Base-by-base conservation (phyloP, 2,888 invertebrate genomes). In the Yponomeuta malinellus region DNA sequence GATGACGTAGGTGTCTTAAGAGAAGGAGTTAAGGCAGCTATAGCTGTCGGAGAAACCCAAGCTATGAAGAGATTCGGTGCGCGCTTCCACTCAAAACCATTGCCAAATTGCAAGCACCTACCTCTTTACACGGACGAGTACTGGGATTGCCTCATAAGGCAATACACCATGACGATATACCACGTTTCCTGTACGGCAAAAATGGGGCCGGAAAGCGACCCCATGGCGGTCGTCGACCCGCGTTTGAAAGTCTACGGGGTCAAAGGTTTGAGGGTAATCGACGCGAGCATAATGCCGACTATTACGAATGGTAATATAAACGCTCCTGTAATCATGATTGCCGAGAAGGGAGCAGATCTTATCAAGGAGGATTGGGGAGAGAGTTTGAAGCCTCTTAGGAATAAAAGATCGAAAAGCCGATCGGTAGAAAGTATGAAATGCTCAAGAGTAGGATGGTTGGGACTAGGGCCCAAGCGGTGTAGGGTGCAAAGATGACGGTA, bases 271-370 rank as follows among this genome's bases (percentile, higher is more conserved):
- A 90, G 98, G 70, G 97, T 97, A 0, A 96, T 97, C 72, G 97
- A 97, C 79, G 97, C 97, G 0, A 96, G 96, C 74, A 95, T 97
- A 74, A 97, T 97, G 97, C 97, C 97, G 0, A 93, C 95, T 1
- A 95, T 97, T 63, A 96, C 97, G 0, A 97, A 95, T 80, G 97
- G 97, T 0, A 97, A 97, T 78, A 97, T 96, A 31, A 97, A 97
- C 78, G 97, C 97, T 0, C 97, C 97, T 0, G 95, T 95, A 0
- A 95, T 97, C 48, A 97, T 97, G 97, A 96, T 97, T 33, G 97
- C 93, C 0, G 97, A 97, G 81, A 97, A 97, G 80, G 97, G 95
- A 0, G 94, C 97, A 1, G 97, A 97, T 84, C 83, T 97, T 87
- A 94, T 97, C 59, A 96, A 96, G 81, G 93, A 94, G 70, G 90